Base-by-base conservation (phyloP, 2,888 invertebrate species). In the Pseudoips prasinana region DNA sequence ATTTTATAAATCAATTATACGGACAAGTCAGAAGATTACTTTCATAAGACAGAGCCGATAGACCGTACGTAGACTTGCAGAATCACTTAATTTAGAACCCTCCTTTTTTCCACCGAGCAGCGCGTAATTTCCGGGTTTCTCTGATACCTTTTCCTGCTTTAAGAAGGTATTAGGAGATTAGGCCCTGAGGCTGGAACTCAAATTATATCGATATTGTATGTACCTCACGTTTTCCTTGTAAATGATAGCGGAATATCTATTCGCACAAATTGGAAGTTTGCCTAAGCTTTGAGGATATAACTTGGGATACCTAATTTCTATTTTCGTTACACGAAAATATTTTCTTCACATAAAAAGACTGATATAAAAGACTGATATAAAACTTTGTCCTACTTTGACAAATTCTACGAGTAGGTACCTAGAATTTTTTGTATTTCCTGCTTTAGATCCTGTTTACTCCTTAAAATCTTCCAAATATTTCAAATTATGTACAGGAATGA, bases 81-180 rank as follows among this genome's bases (percentile, higher is more conserved):
- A 46, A 60, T 58, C 52, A 43, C 58, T 55, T 59, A 55, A 54
- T 58, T 59, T 55, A 46, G 32, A 48, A 35, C 41, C 44, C 25
- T 7, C 17, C 25, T 31, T 27, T 31, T 27, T 20, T 20, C 8
- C 20, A 3, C 22, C 23, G n/a, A 7, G 10, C 24, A 0, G 10
- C 3, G 14, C 24, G 58, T 55, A 60, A 59, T 58, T 58, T 58
- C 60, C 58, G 51, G 45, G 39, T 39, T 51, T 39, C 41, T 43
- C 45, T 47, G 53, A 56, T 57, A 43, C 45, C 49, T 58, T 52
- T 49, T 56, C 44, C 45, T 43, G 35, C 37, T 46, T 45, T 53
- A 33, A 58, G 49, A 43, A 49, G 47, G 46, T 58, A 58, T 52
- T 56, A 56, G 45, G 38, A 48, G 53, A 58, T 58, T 56, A 56